Conservation (phyloP, 2,888 invertebrate genomes). For the Drosophila buzzatii region DNA sequence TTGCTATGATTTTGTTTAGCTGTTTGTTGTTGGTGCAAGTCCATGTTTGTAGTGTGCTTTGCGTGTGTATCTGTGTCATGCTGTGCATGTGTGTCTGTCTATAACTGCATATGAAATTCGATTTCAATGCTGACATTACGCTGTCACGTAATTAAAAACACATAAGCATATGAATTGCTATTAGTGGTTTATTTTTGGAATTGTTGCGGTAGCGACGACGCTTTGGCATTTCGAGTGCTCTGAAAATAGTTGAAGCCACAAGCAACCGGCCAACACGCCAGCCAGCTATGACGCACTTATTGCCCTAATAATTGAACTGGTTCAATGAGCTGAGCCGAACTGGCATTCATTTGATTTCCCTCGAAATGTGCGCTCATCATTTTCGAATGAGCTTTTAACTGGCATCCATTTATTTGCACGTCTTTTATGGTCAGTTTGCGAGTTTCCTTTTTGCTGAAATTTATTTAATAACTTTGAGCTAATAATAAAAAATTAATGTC, state of each 20-base stretch:
- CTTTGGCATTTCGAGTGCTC: constrained; percentile 49
- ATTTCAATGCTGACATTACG: constrained; percentile 66
- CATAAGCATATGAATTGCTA: constrained; percentile 59
- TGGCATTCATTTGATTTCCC: constrained; percentile 1
- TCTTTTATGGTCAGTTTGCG: neutral
- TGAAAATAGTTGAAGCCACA: constrained; percentile 18
- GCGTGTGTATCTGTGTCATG: constrained; percentile 14
- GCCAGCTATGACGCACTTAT: constrained; percentile 39
- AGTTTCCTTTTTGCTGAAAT: neutral
- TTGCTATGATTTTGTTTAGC: constrained; percentile 35
- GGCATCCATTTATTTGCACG: constrained; percentile 26
- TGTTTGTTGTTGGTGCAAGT: constrained; percentile 5
- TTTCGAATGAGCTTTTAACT: constrained; percentile 19
- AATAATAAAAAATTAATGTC: neutral
- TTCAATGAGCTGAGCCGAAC: constrained; percentile 9
- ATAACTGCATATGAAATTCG: constrained; percentile 68
- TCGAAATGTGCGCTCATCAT: constrained; percentile 6
- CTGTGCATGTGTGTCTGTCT: constrained; percentile 19
- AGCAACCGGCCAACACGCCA: constrained; percentile 7
- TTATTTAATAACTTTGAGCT: neutral
- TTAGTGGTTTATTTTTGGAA: constrained; percentile 32
- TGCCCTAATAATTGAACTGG: constrained; percentile 30
- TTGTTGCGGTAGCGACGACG: constrained; percentile 37
- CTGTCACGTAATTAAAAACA: constrained; percentile 79
- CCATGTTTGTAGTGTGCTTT: constrained; percentile 49